Evolutionary conservation across 2,797 vertebrate species (phyloP).

Genomic region (Oreortyx pictus): DNA sequence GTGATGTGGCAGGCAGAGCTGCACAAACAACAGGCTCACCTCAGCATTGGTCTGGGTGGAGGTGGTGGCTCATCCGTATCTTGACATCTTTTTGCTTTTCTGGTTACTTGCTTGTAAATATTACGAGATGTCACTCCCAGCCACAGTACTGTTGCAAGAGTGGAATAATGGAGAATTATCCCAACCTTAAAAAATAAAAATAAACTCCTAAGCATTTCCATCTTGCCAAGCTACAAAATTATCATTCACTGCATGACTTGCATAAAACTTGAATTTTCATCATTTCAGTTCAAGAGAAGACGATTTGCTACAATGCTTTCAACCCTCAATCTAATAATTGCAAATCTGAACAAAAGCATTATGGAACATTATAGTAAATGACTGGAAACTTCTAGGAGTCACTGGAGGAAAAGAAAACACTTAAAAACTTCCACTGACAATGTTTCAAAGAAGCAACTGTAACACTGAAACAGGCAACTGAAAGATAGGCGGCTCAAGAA

Average conservation of each 20-base stretch:
- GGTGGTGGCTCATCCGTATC: constrained; percentile 94
- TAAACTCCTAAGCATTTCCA: neutral
- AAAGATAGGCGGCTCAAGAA: neutral
- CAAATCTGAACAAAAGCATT: neutral
- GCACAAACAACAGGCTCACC: constrained; percentile 77
- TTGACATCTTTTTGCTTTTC: constrained; percentile 92
- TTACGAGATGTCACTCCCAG: constrained; percentile 96
- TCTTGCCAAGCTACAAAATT: neutral
- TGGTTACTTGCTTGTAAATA: constrained; percentile 97
- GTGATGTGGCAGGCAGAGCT: neutral
- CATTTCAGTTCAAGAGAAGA: neutral
- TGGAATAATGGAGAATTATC: constrained; percentile 96
- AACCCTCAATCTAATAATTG: rapidly evolving
- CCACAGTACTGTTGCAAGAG: constrained; percentile 94
- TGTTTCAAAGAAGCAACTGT: neutral
- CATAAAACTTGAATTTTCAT: neutral
- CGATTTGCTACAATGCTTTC: neutral
- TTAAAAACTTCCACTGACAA: neutral
- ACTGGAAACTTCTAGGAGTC: neutral
- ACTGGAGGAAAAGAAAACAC: neutral
- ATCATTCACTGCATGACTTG: rapidly evolving
- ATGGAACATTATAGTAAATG: neutral
- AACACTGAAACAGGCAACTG: neutral
- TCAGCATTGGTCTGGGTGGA: constrained; percentile 95
- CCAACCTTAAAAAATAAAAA: constrained; percentile 84